Base-by-base conservation (phyloP, 2,888 invertebrate genomes). In the Anoplius nigerrimus region DNA sequence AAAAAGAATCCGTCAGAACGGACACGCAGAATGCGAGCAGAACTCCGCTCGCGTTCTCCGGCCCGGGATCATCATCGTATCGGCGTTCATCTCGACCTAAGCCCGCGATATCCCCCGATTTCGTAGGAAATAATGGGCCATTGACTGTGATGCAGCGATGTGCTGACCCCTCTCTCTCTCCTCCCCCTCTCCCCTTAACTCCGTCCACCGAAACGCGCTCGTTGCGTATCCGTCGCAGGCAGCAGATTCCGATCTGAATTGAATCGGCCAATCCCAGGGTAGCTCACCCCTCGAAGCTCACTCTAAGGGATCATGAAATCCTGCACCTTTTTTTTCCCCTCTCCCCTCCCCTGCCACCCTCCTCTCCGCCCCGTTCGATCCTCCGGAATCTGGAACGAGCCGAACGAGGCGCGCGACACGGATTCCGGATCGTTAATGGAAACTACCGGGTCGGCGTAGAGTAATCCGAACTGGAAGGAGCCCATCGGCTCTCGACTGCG, bases 161-260 rank as follows among this genome's bases (percentile, higher is more conserved):
- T 16, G 59, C 54, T 68, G 58, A 67, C 63, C 68, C 24, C 6
- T 4, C 6, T 2, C 34, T 13, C 34, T 34, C 34, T 34, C 34
- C n/a, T n/a, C n/a, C n/a, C n/a, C n/a, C n/a, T n/a, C n/a, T n/a
- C n/a, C n/a, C 34, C 34, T 34, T 34, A 34, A 34, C 34, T 34
- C 34, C 34, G 34, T 34, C 34, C 34, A n/a, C n/a, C n/a, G n/a
- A n/a, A n/a, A n/a, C n/a, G n/a, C n/a, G n/a, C n/a, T n/a, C 34
- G 34, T 34, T 56, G 18, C 66, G 78, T 67, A 67, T 70, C n/a
- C 71, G 63, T 58, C 68, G 62, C 67, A 43, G 24, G 34, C 34
- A 59, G 42, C 61, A n/a, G 76, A 78, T 78, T 74, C 58, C 52
- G 60, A 78, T 78, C 78, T 74, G 78, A 78, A 69, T 78, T 66